phyloP scores from a whole-genome alignment of 2,113 vertebrate species.

The Pimephales promelas region DNA sequence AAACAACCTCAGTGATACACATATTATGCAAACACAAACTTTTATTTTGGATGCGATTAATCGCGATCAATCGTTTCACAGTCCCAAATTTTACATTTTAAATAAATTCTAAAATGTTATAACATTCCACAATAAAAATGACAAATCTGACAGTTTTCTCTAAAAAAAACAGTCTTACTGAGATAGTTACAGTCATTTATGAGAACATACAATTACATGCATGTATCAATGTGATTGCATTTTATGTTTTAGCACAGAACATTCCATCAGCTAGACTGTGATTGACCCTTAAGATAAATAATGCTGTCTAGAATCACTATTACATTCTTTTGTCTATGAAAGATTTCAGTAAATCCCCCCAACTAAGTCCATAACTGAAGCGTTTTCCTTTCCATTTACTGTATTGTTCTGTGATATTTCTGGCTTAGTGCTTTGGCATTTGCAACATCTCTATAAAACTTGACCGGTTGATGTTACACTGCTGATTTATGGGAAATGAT shows the following conservation, averaged over 20 bases:
- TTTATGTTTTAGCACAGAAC: neutral
- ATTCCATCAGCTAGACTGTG: neutral
- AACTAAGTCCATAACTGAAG: neutral
- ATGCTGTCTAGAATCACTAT: neutral
- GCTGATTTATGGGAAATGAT: slow-evolving; percentile 38
- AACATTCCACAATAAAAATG: neutral
- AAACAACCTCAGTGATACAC: too few species aligned
- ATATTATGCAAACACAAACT: too few species aligned
- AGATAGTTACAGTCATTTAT: too few species aligned
- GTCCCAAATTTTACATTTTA: neutral
- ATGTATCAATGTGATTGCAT: neutral
- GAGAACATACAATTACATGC: too few species aligned
- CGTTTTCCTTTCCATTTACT: slow-evolving; percentile 27
- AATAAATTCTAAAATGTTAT: neutral
- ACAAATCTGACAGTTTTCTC: too few species aligned
- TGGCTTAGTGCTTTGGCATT: slow-evolving; percentile 34
- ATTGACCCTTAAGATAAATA: slow-evolving; percentile 24
- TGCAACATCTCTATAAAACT: slow-evolving; percentile 33
- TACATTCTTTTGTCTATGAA: slow-evolving; percentile 18
- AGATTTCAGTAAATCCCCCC: slow-evolving; percentile 17
- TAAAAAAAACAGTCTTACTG: too few species aligned
- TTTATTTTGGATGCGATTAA: too few species aligned
- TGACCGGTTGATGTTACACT: slow-evolving; percentile 18
- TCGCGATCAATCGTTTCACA: too few species aligned
- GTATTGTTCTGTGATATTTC: slow-evolving; percentile 40